These are phyloP conservation scores for Enteromius treurensis DNA, from an alignment of 2,797 vertebrate species.

Conservation along the genomic window DNA sequence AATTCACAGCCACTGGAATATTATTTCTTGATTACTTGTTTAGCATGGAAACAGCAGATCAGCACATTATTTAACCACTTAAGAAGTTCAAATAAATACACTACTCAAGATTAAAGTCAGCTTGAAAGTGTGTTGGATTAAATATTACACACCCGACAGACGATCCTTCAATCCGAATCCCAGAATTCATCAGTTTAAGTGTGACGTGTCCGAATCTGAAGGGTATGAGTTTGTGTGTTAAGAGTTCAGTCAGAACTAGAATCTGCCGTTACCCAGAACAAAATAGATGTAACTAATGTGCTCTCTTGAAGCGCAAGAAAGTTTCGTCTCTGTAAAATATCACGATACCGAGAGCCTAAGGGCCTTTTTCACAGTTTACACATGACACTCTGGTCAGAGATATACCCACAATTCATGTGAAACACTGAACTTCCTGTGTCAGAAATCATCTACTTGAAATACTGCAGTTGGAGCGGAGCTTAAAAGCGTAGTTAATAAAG, in stretches of 20 bases:
- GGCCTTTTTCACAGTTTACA: constrained; percentile 16
- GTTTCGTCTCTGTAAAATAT: constrained; percentile 10
- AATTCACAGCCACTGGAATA: background rate
- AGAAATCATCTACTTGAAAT: constrained; percentile 34
- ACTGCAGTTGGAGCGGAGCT: background rate
- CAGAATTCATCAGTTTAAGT: background rate
- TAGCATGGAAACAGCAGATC: background rate
- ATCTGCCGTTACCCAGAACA: background rate
- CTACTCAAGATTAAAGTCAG: background rate
- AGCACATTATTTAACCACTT: constrained; percentile 16
- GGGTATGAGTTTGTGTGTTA: background rate
- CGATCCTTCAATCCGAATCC: constrained; percentile 4
- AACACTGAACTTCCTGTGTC: constrained; percentile 1
- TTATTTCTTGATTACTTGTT: background rate
- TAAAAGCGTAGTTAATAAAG: constrained; percentile 19
- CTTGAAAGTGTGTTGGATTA: background rate
- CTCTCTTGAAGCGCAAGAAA: background rate
- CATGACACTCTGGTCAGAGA: background rate
- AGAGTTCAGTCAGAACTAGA: background rate
- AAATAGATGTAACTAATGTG: constrained; percentile 10
- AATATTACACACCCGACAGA: constrained; percentile 6
- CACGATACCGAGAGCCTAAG: background rate
- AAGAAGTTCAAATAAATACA: background rate
- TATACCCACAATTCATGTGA: background rate
- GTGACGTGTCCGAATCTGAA: background rate